Base-by-base conservation (phyloP, 2,797 vertebrate genomes). In the Peromyscus eremicus region DNA sequence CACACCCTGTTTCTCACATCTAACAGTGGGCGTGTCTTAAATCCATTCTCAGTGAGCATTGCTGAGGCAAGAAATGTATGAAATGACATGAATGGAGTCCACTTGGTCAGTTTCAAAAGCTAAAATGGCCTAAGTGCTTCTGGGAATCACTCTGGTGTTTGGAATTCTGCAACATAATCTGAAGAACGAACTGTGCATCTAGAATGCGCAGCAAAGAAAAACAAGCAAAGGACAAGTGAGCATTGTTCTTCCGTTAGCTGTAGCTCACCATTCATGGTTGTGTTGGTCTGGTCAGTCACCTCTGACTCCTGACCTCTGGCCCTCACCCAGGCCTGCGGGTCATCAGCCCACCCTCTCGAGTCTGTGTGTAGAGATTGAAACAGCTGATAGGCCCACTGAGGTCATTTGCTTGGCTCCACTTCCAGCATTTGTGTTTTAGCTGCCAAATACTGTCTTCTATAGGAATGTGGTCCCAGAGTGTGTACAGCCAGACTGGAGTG, bases 381-480 rank as follows among this genome's bases (percentile, higher is more conserved):
- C 80, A 79, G 55, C 90, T 92, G 68, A 70, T 64, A 95, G 62
- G 75, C 9, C 90, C 68, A 82, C 46, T 49, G 86, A 97, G 88
- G 90, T 92, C 85, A 92, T 77, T 68, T 92, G 76, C 75, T 91
- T 93, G 90, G 81, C 86, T 95, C 80, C 40, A 46, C 80, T 96
- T 96, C 83, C 80, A 94, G 84, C 75, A 68, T 97, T 96, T 97
- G 97, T 96, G 5, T 77, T 89, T 96, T 68, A 87, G 43, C 81
- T 80, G 86, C 43, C 80, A 93, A 95, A 95, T 27, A 76, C 23
- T 23, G 60, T 92, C 89, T 91, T 83, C 19, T 17, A 77, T 90
- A 87, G 89, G n/a, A 97, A 90, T 94, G 92, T n/a, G 87, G 93
- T 94, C 66, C 55, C 34, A 80, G 49, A 82, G 91, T 52, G 8